Conservation (phyloP, 1,140 invertebrate genomes). For the Oncopeltus fasciatus region DNA sequence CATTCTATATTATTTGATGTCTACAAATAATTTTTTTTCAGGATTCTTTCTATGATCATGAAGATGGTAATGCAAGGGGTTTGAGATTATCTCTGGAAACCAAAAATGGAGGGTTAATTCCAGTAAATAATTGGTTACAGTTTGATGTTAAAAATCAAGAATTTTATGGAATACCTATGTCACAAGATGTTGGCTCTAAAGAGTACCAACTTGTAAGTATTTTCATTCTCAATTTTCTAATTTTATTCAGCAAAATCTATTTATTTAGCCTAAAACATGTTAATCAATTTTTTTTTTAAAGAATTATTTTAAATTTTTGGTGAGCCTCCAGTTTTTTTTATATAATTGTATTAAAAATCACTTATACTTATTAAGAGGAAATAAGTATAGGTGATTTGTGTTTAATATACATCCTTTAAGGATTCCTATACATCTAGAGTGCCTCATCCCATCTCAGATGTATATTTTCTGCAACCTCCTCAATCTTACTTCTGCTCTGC, state of each 20-base stretch:
- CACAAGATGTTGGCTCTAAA: slow-evolving; percentile 46
- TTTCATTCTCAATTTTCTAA: neutral
- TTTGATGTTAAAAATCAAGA: slow-evolving; percentile 79
- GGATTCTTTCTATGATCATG: slow-evolving; percentile 80
- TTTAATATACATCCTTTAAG: too few species aligned
- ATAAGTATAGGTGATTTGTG: too few species aligned
- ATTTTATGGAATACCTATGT: slow-evolving; percentile 69
- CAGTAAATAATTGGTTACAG: slow-evolving; percentile 66
- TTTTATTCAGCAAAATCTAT: neutral
- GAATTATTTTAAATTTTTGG: neutral
- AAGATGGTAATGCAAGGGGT: slow-evolving; percentile 59
- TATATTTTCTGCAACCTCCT: too few species aligned
- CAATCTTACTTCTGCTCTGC: too few species aligned
- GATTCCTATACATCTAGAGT: too few species aligned
- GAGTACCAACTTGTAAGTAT: slow-evolving; percentile 56
- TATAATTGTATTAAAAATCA: neutral
- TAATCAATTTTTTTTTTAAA: neutral
- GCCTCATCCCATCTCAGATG: too few species aligned
- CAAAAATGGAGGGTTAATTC: slow-evolving; percentile 49
- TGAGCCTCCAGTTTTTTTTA: neutral
- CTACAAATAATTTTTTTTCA: slow-evolving; percentile 34
- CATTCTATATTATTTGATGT: slow-evolving; percentile 8
- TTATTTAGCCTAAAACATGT: neutral
- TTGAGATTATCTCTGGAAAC: slow-evolving; percentile 59
- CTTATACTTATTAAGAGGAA: too few species aligned